These are phyloP conservation scores for Dasyprocta punctata DNA, from an alignment of 2,113 vertebrate genomes.

Conservation along the genomic window DNA sequence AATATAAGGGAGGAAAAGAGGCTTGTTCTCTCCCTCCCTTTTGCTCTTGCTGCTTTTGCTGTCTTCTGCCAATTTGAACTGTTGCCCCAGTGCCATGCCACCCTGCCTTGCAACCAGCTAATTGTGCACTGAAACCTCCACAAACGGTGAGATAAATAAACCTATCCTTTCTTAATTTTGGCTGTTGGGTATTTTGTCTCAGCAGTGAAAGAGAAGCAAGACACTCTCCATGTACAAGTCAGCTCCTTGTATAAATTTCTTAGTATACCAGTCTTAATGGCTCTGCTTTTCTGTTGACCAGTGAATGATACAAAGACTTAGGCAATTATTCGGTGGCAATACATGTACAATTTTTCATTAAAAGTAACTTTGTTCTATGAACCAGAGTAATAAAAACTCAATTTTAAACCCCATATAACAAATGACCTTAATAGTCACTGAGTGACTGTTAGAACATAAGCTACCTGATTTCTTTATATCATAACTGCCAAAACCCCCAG, in stretches of 20 bases:
- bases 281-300: background rate
- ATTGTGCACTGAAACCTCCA: background rate
- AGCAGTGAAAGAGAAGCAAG: background rate
- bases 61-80: background rate
- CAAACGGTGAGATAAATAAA: background rate
- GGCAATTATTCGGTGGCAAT: constrained; percentile 1
- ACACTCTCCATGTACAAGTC: background rate
- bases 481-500: constrained; percentile 69
- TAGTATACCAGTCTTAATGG: background rate
- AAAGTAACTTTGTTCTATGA: constrained; percentile 55
- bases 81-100: background rate
- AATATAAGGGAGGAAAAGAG: background rate
- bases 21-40: background rate
- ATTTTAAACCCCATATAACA: constrained; percentile 56
- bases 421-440: constrained; percentile 69
- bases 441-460: constrained; percentile 65
- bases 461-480: constrained; percentile 74
- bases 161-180: background rate
- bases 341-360: background rate
- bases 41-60: background rate
- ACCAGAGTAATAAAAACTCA: constrained; percentile 51
- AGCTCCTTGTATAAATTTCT: background rate
- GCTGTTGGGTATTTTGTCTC: background rate
- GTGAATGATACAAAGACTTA: background rate
- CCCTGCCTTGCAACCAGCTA: background rate